phyloP scores from a whole-genome alignment of 1,140 invertebrate species.

The Platyscapa corneri region DNA sequence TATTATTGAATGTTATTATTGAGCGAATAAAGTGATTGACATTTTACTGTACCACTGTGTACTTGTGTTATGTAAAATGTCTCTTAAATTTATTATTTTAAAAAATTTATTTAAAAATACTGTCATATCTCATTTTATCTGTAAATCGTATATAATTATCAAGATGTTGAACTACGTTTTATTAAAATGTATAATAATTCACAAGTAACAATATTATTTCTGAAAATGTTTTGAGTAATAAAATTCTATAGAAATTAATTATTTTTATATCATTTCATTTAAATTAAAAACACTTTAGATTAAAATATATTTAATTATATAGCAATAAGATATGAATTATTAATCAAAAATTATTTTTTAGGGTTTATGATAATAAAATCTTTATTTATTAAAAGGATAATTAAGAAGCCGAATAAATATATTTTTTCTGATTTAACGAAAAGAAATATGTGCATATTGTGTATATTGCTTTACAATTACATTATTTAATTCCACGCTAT shows the following conservation, averaged over 20 bases:
- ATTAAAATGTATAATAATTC: conserved; percentile 58
- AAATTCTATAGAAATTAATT: conserved; percentile 59
- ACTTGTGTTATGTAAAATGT: conserved; percentile 60
- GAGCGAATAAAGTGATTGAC: conserved; percentile 74
- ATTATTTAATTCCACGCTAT: neutral
- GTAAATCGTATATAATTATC: conserved; percentile 60
- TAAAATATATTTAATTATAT: neutral
- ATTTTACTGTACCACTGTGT: conserved; percentile 66
- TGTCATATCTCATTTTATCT: conserved; percentile 33
- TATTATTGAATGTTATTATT: conserved; percentile 75
- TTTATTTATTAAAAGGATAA: neutral
- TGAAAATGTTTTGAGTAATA: conserved; percentile 62
- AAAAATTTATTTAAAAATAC: conserved; percentile 38
- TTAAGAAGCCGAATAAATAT: too few species aligned
- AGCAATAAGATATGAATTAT: neutral
- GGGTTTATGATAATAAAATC: neutral
- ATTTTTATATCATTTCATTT: conserved; percentile 12
- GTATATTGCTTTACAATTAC: neutral
- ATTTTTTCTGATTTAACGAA: neutral
- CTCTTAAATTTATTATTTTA: conserved; percentile 55
- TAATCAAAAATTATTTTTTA: neutral
- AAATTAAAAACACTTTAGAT: neutral
- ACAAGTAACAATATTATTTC: conserved; percentile 59
- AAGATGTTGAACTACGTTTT: conserved; percentile 55
- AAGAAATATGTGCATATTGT: neutral